Evolutionary conservation across 2,888 invertebrate genomes (phyloP).

Genomic region (Osmoderma eremita): DNA sequence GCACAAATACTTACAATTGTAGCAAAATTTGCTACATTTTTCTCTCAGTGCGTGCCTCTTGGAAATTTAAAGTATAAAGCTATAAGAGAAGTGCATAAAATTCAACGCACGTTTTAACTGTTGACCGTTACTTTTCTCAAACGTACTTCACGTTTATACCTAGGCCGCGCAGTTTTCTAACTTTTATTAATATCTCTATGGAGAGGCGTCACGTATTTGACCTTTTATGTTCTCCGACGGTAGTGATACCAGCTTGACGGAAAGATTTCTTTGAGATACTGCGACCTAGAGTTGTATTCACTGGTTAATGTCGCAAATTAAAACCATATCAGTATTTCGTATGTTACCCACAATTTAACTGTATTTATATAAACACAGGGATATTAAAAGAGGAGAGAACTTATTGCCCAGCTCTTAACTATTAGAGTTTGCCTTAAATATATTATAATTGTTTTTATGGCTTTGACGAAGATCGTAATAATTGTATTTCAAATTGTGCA

Average conservation of each 20-base stretch:
- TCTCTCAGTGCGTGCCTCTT: no score
- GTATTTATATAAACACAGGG: no score
- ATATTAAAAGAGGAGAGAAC: no score
- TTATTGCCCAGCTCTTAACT: no score
- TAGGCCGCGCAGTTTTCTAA: slow-evolving; percentile 12
- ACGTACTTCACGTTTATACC: slow-evolving; percentile 16
- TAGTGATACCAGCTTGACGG: neutral
- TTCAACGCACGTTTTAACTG: slow-evolving; percentile 20
- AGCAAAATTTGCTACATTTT: no score
- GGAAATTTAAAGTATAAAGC: neutral
- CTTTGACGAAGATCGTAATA: no score
- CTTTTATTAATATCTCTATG: slow-evolving; percentile 24
- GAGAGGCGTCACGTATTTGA: slow-evolving; percentile 19
- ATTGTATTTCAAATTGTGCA: no score
- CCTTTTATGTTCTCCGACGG: slow-evolving; percentile 20
- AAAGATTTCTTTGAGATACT: slow-evolving; percentile 3
- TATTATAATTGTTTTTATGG: no score
- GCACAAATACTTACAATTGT: no score
- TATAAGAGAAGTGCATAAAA: slow-evolving; percentile 1
- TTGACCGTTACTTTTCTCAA: slow-evolving; percentile 16
- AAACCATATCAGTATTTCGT: neutral
- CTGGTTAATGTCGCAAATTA: slow-evolving; percentile 2
- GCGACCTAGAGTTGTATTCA: neutral
- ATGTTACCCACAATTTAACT: no score
- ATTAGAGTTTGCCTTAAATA: no score